Percentiles rank a stretch among this genome's conserved stretches.
Conservation (phyloP, 2,888 invertebrate genomes). For the Idaea biselata region DNA sequence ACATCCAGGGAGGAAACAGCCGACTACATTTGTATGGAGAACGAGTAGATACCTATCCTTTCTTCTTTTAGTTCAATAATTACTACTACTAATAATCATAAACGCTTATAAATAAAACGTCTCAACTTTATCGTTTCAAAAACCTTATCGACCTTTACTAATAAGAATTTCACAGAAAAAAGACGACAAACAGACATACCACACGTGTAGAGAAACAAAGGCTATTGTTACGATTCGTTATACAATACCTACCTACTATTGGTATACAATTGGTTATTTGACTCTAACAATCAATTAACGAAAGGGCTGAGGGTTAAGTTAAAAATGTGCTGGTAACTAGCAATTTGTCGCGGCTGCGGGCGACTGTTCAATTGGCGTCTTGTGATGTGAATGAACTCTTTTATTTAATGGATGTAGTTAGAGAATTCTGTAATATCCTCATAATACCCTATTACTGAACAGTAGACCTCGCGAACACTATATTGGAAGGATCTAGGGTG, state of each 20-base stretch:
- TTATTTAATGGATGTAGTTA: not conserved
- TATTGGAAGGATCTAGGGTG: too few species aligned
- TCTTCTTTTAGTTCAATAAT: too few species aligned
- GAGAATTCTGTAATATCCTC: not conserved
- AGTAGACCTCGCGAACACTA: too few species aligned
- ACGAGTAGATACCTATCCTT: too few species aligned
- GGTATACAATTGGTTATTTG: not conserved
- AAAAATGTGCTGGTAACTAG: constrained; percentile 9
- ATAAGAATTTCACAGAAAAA: not conserved
- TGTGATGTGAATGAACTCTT: constrained; percentile 34
- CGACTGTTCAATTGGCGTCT: constrained; percentile 34
- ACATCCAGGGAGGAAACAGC: too few species aligned
- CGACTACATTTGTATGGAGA: too few species aligned
- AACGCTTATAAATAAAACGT: too few species aligned
- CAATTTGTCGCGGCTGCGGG: constrained; percentile 45
- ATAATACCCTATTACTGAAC: too few species aligned
- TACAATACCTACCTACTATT: not conserved
- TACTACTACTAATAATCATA: too few species aligned
- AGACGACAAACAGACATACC: not conserved
- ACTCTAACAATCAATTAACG: constrained; percentile 25
- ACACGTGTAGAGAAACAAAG: constrained; percentile 19
- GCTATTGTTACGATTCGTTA: constrained; percentile 24
- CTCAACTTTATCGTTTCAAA: too few species aligned
- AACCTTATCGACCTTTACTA: not conserved
- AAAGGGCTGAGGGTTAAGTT: constrained; percentile 33